Evolutionary conservation across 2,113 vertebrate species (phyloP).

Genomic region (Austrofundulus limnaeus): DNA sequence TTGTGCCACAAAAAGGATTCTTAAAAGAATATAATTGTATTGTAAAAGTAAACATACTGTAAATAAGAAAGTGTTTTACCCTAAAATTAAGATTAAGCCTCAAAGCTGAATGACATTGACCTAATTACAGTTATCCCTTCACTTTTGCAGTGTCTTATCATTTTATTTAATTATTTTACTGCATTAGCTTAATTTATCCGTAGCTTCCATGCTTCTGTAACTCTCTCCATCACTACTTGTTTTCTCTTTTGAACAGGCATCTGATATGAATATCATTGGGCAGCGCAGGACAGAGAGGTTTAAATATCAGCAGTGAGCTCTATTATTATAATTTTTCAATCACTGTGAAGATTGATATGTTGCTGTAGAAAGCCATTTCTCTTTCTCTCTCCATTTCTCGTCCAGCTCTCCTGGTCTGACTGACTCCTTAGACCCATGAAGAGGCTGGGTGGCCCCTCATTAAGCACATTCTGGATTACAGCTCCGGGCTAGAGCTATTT

Average conservation of each 20-base stretch:
- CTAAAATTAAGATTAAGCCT: neutral
- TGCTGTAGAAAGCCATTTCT: conserved; percentile 48
- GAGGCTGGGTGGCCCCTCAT: conserved; percentile 74
- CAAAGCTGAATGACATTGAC: neutral
- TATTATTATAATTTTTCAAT: conserved; percentile 71
- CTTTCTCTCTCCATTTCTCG: conserved; percentile 7
- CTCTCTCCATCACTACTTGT: conserved; percentile 52
- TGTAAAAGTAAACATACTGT: neutral
- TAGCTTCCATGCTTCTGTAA: conserved; percentile 22
- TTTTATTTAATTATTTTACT: conserved; percentile 1
- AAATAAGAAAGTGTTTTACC: neutral
- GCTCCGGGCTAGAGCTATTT: conserved; percentile 67
- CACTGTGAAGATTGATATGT: conserved; percentile 67
- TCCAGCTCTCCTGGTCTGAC: conserved; percentile 39
- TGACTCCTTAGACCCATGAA: conserved; percentile 60
- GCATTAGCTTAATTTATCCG: conserved; percentile 28
- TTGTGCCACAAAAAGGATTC: neutral
- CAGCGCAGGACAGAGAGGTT: conserved; percentile 22
- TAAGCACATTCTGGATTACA: conserved; percentile 79
- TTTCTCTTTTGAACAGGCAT: conserved; percentile 64
- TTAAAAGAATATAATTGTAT: neutral
- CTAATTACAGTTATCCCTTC: conserved; percentile 16
- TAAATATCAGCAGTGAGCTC: conserved; percentile 41
- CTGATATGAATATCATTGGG: conserved; percentile 61
- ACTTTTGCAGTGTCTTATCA: conserved; percentile 38